Evolutionary conservation across 2,888 invertebrate species (phyloP).

Genomic region (Drosophila birchii): DNA sequence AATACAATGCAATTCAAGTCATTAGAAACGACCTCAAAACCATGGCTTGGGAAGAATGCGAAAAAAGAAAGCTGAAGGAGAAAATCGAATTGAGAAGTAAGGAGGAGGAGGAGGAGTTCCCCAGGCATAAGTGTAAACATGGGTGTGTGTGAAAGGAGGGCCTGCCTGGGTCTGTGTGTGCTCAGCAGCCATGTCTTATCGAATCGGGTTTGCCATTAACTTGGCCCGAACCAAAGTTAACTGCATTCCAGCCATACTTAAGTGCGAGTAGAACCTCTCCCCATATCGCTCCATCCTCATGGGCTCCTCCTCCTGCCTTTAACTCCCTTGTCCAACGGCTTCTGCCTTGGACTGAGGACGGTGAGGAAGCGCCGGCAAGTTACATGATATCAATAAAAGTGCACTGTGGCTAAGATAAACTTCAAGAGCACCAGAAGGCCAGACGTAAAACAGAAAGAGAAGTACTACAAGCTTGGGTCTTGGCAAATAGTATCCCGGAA

Average conservation of each 20-base stretch:
- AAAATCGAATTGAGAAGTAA: constrained; percentile 32
- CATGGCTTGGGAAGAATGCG: constrained; percentile 57
- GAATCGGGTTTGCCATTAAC: constrained; percentile 69
- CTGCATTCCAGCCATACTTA: constrained; percentile 64
- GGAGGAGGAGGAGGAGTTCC: constrained; percentile 27
- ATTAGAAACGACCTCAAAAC: constrained; percentile 67
- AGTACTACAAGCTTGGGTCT: not conserved
- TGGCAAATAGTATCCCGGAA: not conserved
- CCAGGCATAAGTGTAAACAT: constrained; percentile 48
- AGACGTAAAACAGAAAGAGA: constrained; percentile 26
- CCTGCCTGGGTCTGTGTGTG: constrained; percentile 48
- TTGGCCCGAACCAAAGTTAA: constrained; percentile 51
- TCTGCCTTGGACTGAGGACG: not conserved
- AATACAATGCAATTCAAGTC: constrained; percentile 56
- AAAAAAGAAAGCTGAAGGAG: constrained; percentile 51
- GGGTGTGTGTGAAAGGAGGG: constrained; percentile 16
- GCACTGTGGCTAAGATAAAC: constrained; percentile 43
- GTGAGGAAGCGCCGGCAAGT: constrained; percentile 59
- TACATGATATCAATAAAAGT: constrained; percentile 69
- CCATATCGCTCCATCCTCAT: constrained; percentile 1
- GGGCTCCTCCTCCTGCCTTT: not conserved
- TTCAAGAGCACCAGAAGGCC: constrained; percentile 40
- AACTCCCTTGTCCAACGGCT: constrained; percentile 1
- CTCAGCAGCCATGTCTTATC: constrained; percentile 69
- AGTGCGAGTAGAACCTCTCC: constrained; percentile 45